Percentiles rank a stretch among this genome's conserved stretches.
Evolutionary conservation across 1,140 invertebrate genomes (phyloP).

Genomic region (Aphelenchoides fujianensis): DNA sequence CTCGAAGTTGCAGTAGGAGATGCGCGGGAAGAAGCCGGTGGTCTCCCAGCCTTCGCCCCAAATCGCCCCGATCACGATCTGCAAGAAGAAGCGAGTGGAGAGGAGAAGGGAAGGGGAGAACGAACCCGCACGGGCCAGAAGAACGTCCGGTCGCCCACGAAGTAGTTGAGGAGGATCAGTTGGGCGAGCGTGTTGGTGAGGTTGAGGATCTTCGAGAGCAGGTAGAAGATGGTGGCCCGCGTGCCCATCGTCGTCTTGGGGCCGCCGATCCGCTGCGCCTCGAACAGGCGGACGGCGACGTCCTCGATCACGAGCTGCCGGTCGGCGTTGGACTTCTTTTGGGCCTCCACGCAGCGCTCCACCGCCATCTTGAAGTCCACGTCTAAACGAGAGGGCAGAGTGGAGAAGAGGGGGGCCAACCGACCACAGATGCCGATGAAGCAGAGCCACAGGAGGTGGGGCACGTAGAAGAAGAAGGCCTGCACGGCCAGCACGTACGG

Average conservation of each 20-base stretch:
- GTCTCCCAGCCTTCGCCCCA: no score
- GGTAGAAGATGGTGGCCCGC: not conserved
- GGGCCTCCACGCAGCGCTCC: not conserved
- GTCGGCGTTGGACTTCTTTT: not conserved
- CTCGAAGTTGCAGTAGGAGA: constrained; percentile 23
- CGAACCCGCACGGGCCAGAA: constrained; percentile 12
- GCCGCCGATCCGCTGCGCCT: constrained; percentile 8
- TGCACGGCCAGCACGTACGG: no score
- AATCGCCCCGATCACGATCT: no score
- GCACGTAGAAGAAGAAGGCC: constrained; percentile 22
- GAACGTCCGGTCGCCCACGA: constrained; percentile 1
- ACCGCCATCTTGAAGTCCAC: not conserved
- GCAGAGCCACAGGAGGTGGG: constrained; percentile 20
- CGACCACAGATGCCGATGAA: no score
- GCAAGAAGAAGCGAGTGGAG: no score
- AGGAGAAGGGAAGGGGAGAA: no score
- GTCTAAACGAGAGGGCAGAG: not conserved
- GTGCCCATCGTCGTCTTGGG: not conserved
- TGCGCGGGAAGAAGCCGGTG: no score
- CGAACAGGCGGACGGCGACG: constrained; percentile 5
- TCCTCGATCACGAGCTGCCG: constrained; percentile 1
- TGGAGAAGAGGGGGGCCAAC: not conserved
- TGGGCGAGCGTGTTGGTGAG: constrained; percentile 10
- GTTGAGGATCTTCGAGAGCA: not conserved
- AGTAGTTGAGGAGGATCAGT: constrained; percentile 21